These are phyloP conservation scores for Fragum whitleyi DNA, from an alignment of 2,888 invertebrate genomes.

Conservation along the genomic window DNA sequence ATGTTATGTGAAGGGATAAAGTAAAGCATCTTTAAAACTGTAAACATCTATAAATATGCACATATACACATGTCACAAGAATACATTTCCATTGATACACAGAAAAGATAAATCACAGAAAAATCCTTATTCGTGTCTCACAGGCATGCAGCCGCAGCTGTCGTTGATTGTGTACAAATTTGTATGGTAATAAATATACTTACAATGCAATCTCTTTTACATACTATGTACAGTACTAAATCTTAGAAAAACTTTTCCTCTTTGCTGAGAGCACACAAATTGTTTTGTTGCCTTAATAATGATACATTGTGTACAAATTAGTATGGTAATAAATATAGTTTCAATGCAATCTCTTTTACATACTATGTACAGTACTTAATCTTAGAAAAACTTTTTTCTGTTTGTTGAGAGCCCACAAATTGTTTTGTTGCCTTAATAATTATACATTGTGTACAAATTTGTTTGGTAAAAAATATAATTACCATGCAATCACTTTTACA, in stretches of 20 bases:
- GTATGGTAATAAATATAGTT: conserved; percentile 23
- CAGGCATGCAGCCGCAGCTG: conserved; percentile 19
- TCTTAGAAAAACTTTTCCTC: no score
- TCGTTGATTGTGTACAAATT: background rate
- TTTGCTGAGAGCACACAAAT: no score
- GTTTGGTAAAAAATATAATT: conserved; percentile 22
- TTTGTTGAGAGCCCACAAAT: no score
- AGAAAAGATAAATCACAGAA: no score
- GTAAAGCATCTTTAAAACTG: no score
- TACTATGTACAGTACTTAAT: background rate
- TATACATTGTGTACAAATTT: conserved; percentile 12
- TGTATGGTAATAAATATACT: conserved; percentile 25
- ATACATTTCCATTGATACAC: no score
- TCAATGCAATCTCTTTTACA: conserved; percentile 1
- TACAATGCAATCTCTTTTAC: conserved; percentile 5
- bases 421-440: no score
- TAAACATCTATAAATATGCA: no score
- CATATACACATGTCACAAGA: no score
- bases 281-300: no score
- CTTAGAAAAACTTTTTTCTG: no score
- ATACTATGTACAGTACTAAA: background rate
- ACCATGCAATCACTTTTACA: conserved; percentile 3
- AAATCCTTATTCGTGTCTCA: background rate
- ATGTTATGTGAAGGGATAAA: no score
- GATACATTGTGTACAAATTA: conserved; percentile 8